Evolutionary conservation across 2,888 invertebrate species (phyloP), one percentile per base, ranked within the genome.

Genomic region (Dioctria linearis): DNA sequence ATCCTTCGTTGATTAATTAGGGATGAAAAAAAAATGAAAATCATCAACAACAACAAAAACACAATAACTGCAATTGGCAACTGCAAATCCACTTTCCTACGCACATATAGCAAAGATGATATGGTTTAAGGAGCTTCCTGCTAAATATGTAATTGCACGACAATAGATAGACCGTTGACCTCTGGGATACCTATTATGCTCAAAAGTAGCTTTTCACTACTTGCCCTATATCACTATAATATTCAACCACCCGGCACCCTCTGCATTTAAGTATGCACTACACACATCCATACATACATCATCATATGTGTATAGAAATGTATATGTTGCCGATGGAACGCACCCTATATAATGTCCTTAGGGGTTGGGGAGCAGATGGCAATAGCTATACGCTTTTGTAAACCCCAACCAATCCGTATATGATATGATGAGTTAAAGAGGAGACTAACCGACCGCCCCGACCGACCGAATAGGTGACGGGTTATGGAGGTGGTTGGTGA

Each of bases 141-240:
- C 25, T 54, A 73, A 73, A 73, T 73, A 25, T 25, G 25, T 25
- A 73, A 73, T 73, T 54, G 73, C 57, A 54, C 73, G 42, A 73
- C 73, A 73, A 73, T 73, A 73, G 73, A 73, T 57, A 73, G 73
- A 73, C 73, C 73, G 57, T 73, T 73, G 73, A 73, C 73, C 73
- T 25, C 39, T 57, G 57, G 73, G 73, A 57, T 40, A 54, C 54
- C 25, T 25, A 25, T 2, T 25, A 25, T 73, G 59, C 57, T 73
- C 73, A 73, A 73, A 73, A 73, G 73, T 73, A 73, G 73, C 73
- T 73, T 73, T 59, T 73, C 73, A 73, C 73, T 57, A 57, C 73
- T 73, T 73, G 73, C 73, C 73, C 73, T 73, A 73, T 59, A 73
- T 73, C 73, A 73, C 59, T 54, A 25, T 25, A 42, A 46, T 46